Percentiles rank a stretch among this genome's conserved stretches.
Conservation (phyloP, 37 sponge, comb jelly and placozoan species). For the Cliona cf. orientalis region DNA sequence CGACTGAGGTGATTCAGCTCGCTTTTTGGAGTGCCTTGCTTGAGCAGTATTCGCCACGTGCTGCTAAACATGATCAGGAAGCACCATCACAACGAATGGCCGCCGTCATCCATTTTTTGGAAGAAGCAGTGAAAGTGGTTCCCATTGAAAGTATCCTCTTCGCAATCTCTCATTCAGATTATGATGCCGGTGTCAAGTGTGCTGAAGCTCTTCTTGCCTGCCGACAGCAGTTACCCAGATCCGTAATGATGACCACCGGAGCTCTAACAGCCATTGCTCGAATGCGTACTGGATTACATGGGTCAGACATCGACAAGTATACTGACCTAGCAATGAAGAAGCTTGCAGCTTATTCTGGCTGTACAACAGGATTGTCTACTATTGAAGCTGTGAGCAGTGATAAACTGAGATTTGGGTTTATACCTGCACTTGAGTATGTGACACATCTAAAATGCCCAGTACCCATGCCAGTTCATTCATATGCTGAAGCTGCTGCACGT, state of each 20-base stretch:
- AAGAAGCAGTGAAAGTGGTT: slow-evolving; percentile 60
- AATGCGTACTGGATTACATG: slow-evolving; percentile 31
- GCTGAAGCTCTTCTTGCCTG: slow-evolving; percentile 35
- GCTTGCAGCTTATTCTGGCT: too few relatives aligned
- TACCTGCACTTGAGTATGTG: too few relatives aligned
- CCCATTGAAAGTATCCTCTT: slow-evolving; percentile 66
- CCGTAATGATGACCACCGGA: slow-evolving; percentile 16
- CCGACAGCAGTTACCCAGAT: background rate
- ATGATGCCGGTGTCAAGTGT: slow-evolving; percentile 45
- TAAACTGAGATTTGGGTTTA: too few relatives aligned
- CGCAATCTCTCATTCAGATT: slow-evolving; percentile 40
- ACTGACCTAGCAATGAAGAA: too few relatives aligned
- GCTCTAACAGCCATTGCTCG: background rate
- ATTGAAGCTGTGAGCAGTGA: too few relatives aligned
- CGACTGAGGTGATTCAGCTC: slow-evolving; percentile 51
- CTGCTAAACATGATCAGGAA: background rate
- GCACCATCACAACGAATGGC: slow-evolving; percentile 20
- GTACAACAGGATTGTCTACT: too few relatives aligned
- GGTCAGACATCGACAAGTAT: background rate
- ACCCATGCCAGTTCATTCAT: too few relatives aligned
- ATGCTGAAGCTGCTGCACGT: too few relatives aligned
- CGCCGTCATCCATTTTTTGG: slow-evolving; percentile 41
- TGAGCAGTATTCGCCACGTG: slow-evolving; percentile 17
- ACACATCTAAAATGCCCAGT: too few relatives aligned
- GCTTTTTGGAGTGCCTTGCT: slow-evolving; percentile 62